Percentiles rank a stretch among this genome's conserved stretches.
Conservation (phyloP, 2,888 invertebrate species). For the Tipula confusa region DNA sequence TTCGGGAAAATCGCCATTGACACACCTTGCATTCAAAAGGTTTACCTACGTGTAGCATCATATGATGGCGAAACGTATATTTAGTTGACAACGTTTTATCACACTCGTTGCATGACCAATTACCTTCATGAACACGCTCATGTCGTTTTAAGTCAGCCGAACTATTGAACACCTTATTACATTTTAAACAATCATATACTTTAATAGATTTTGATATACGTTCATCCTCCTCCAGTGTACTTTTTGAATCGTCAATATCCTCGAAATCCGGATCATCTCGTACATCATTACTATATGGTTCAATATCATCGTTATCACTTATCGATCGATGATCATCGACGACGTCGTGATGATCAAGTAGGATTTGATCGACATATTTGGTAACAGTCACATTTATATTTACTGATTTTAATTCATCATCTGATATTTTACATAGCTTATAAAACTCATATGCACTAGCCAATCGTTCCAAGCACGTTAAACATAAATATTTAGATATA, state of each 20-base stretch:
- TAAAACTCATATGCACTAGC: neutral
- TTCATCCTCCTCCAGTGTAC: neutral
- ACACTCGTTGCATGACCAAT: neutral
- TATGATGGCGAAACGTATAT: neutral
- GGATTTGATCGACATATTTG: neutral
- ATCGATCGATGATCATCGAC: neutral
- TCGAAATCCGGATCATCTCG: neutral
- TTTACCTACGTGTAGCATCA: neutral
- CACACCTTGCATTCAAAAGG: neutral
- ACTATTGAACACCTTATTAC: neutral
- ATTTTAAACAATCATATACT: neutral
- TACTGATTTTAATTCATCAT: neutral
- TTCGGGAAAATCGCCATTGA: neutral
- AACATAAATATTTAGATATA: neutral
- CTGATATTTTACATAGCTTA: neutral
- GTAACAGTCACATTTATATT: neutral
- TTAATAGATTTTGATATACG: neutral
- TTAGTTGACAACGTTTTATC: neutral
- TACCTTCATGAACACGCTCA: neutral
- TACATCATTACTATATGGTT: neutral
- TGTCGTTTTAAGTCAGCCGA: neutral
- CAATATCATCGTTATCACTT: neutral
- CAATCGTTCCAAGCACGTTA: neutral
- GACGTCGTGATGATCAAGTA: neutral
- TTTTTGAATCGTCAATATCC: neutral